These are phyloP conservation scores for Schlechtendalia chinensis DNA, from an alignment of 1,140 invertebrate genomes.

Conservation along the genomic window DNA sequence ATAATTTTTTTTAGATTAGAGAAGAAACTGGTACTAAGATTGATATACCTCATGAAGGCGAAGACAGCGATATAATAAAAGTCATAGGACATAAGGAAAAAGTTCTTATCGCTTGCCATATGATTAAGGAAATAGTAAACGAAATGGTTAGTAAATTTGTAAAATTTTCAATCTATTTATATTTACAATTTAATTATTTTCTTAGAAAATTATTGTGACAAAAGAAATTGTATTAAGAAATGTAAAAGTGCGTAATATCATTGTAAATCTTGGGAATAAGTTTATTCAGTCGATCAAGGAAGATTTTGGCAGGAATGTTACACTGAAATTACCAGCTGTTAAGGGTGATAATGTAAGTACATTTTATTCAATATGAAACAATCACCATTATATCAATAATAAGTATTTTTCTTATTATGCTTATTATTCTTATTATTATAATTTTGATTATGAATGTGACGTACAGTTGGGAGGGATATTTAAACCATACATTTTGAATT, in stretches of 20 bases:
- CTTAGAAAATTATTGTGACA: constrained; percentile 47
- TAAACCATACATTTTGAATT: too few relatives aligned
- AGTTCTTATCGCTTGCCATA: constrained; percentile 59
- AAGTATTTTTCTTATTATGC: too few relatives aligned
- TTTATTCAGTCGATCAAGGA: constrained; percentile 91
- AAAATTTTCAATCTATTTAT: neutral
- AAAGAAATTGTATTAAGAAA: constrained; percentile 70
- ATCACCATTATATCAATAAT: too few relatives aligned
- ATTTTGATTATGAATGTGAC: too few relatives aligned
- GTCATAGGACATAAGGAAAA: constrained; percentile 66
- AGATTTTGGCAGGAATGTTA: constrained; percentile 86
- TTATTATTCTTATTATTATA: too few relatives aligned
- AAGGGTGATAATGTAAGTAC: constrained; percentile 87
- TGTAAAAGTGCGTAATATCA: constrained; percentile 87
- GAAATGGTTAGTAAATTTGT: constrained; percentile 67
- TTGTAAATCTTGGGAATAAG: constrained; percentile 89
- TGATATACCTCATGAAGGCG: constrained; percentile 85
- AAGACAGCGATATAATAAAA: constrained; percentile 83
- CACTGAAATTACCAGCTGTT: constrained; percentile 88
- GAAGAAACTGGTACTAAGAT: constrained; percentile 96
- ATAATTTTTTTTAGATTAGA: constrained; percentile 66
- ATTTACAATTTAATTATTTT: neutral
- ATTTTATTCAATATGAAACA: too few relatives aligned
- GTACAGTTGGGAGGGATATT: too few relatives aligned
- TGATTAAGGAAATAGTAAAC: constrained; percentile 87